phyloP scores from a whole-genome alignment of 1,140 invertebrate species.

The Campodea augens region DNA sequence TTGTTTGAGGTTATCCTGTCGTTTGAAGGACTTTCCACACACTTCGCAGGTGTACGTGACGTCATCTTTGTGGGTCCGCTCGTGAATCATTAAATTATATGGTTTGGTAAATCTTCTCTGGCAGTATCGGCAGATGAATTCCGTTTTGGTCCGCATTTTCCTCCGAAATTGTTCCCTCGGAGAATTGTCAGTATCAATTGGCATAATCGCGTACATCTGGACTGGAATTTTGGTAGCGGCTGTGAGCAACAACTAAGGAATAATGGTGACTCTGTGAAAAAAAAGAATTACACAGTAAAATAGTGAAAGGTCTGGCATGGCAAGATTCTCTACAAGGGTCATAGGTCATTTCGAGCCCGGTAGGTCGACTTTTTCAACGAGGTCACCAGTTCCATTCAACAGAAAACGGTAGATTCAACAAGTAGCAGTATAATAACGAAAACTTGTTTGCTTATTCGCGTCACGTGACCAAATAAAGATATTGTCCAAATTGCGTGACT shows the following conservation, averaged over 20 bases:
- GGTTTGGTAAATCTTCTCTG: slow-evolving; percentile 96
- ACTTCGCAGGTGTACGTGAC: slow-evolving; percentile 96
- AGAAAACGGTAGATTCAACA: too few species aligned
- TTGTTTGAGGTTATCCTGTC: slow-evolving; percentile 88
- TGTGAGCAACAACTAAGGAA: not conserved
- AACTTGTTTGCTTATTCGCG: too few species aligned
- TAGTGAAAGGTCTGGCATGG: too few species aligned
- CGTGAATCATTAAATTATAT: slow-evolving; percentile 98
- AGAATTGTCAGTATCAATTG: slow-evolving; percentile 56
- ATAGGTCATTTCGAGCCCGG: too few species aligned
- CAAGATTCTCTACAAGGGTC: too few species aligned
- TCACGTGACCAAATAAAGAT: too few species aligned
- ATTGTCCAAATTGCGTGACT: too few species aligned
- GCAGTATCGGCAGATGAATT: slow-evolving; percentile 98
- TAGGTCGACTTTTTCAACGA: too few species aligned
- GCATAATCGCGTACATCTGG: slow-evolving; percentile 68
- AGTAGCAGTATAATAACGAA: too few species aligned
- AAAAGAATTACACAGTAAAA: too few species aligned
- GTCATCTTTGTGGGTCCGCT: slow-evolving; percentile 94
- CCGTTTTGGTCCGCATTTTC: slow-evolving; percentile 83
- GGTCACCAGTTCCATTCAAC: too few species aligned
- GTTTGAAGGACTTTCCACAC: slow-evolving; percentile 94
- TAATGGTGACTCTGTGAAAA: too few species aligned
- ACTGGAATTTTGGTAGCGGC: slow-evolving; percentile 8
- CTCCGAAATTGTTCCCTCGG: slow-evolving; percentile 64